These are phyloP conservation scores for Adelognathus sp. DNA, from an alignment of 2,888 invertebrate genomes.

Conservation along the genomic window DNA sequence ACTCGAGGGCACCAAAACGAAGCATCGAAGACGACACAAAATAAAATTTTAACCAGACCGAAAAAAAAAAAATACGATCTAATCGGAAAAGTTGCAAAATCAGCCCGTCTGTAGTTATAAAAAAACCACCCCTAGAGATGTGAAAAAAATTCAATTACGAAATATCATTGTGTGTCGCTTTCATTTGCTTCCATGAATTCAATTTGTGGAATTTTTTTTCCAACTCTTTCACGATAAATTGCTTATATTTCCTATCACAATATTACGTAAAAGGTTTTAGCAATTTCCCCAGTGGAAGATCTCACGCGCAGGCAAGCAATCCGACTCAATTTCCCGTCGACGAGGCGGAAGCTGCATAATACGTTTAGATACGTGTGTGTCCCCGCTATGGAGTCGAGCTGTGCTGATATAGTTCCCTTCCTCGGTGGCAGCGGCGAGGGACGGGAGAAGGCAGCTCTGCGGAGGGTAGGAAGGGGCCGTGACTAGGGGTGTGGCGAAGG, in stretches of 20 bases:
- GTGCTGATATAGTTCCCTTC: background rate
- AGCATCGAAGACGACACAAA: too few species aligned
- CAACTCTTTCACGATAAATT: background rate
- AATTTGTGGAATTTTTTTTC: background rate
- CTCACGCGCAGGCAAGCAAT: background rate
- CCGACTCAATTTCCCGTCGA: conserved; percentile 37
- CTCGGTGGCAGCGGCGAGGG: conserved; percentile 42
- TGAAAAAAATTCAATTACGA: too few species aligned
- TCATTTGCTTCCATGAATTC: too few species aligned
- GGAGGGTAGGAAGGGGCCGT: conserved; percentile 54
- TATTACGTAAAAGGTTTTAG: background rate
- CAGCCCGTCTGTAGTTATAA: too few species aligned
- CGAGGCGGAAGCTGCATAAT: conserved; percentile 26
- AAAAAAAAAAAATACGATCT: too few species aligned
- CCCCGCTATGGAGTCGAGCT: conserved; percentile 28
- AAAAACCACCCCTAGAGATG: too few species aligned
- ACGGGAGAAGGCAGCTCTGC: conserved; percentile 46
- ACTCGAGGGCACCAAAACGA: too few species aligned
- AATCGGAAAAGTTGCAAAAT: too few species aligned
- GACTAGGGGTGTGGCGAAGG: conserved; percentile 61
- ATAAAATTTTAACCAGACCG: too few species aligned
- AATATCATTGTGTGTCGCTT: too few species aligned
- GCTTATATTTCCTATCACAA: background rate
- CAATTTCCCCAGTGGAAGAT: background rate
- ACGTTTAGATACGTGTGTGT: conserved; percentile 41